These are phyloP conservation scores for Calosoma granatense DNA, from an alignment of 1,140 invertebrate species.

Conservation along the genomic window DNA sequence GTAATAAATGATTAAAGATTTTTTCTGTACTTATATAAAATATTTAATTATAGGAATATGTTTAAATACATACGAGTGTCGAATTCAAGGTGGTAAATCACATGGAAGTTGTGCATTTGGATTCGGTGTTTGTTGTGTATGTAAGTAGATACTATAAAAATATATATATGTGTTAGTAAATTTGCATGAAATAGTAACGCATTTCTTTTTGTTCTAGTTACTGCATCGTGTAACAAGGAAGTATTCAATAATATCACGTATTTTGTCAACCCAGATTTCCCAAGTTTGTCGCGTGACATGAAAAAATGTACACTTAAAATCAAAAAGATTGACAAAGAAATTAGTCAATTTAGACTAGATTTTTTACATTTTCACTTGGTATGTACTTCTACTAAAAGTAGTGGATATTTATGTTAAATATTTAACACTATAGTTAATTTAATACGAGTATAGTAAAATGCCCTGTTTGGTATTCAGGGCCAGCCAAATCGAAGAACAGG, in stretches of 20 bases:
- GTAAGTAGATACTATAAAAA: conserved; percentile 44
- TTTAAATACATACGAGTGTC: conserved; percentile 74
- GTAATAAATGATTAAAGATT: neutral
- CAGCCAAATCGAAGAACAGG: conserved; percentile 71
- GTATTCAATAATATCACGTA: conserved; percentile 76
- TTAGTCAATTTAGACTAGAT: conserved; percentile 67
- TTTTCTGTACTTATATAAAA: conserved; percentile 8
- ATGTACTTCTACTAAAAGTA: conserved; percentile 29
- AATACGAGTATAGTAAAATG: no score
- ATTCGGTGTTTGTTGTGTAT: conserved; percentile 81
- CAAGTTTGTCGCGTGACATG: conserved; percentile 55
- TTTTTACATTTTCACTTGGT: conserved; percentile 73
- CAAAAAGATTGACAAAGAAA: conserved; percentile 58
- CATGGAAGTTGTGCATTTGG: conserved; percentile 71
- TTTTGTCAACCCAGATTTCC: conserved; percentile 72
- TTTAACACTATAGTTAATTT: no score
- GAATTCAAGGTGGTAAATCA: conserved; percentile 60
- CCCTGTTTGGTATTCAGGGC: conserved; percentile 42
- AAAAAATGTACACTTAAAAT: conserved; percentile 53
- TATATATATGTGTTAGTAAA: conserved; percentile 1
- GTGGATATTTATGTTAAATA: neutral
- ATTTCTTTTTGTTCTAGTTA: conserved; percentile 44
- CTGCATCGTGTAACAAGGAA: conserved; percentile 61
- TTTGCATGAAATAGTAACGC: neutral
- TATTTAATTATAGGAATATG: conserved; percentile 49